phyloP scores from a whole-genome alignment of 1,140 invertebrate species.

The Hylyphantes graminicola region DNA sequence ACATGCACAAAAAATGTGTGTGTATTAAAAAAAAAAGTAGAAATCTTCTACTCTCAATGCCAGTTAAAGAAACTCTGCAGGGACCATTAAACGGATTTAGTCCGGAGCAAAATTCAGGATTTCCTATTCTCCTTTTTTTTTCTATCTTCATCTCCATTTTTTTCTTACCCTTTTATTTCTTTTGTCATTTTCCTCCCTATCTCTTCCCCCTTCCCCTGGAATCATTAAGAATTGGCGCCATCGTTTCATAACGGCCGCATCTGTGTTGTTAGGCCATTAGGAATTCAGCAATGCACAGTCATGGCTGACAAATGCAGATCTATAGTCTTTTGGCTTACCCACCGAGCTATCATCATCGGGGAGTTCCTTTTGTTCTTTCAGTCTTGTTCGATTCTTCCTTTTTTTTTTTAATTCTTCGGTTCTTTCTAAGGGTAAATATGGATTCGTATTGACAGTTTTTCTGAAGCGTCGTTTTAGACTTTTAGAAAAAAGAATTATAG shows the following conservation, averaged over 20 bases:
- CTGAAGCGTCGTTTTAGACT: constrained; percentile 24
- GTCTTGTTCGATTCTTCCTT: constrained; percentile 27
- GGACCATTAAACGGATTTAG: constrained; percentile 60
- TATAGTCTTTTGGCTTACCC: constrained; percentile 52
- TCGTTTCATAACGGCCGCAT: constrained; percentile 52
- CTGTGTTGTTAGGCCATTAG: constrained; percentile 58
- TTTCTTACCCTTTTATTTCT: constrained; percentile 12
- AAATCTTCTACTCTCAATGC: constrained; percentile 31
- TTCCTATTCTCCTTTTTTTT: constrained; percentile 52
- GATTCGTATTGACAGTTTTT: constrained; percentile 34
- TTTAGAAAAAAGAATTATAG: constrained; percentile 27
- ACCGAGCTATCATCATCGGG: constrained; percentile 45
- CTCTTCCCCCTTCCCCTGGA: not conserved
- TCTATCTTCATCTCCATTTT: not conserved
- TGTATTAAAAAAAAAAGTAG: constrained; percentile 52
- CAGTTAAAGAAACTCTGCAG: constrained; percentile 57
- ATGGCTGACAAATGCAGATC: constrained; percentile 58
- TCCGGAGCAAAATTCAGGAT: constrained; percentile 60
- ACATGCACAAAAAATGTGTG: constrained; percentile 60
- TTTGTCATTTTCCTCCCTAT: not conserved
- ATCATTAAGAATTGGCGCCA: constrained; percentile 58
- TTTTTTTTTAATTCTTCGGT: not conserved
- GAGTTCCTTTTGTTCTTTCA: constrained; percentile 26
- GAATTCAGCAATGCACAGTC: constrained; percentile 51
- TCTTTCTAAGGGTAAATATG: not conserved